A percentile compares a stretch with the other conserved stretches of the same genome.
Conservation (phyloP, 2,888 invertebrate species). For the Melinaea marsaeus region DNA sequence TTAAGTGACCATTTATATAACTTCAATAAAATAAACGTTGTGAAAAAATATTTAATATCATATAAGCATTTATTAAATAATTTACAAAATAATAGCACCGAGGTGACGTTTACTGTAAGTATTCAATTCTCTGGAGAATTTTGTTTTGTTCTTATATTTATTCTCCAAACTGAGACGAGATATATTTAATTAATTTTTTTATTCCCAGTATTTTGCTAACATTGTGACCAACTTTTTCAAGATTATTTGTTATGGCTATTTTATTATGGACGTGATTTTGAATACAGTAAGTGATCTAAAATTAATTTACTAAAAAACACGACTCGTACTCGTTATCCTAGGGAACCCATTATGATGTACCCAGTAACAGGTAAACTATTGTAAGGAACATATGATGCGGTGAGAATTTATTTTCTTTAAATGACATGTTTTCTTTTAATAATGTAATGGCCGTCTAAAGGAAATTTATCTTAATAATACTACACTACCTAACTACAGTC, state of each 20-base stretch:
- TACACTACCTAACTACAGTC: too few relatives aligned
- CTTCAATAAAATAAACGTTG: not conserved
- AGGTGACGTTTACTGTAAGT: not conserved
- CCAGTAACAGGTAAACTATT: too few relatives aligned
- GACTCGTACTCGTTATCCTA: too few relatives aligned
- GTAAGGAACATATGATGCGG: too few relatives aligned
- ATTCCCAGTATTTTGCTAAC: not conserved
- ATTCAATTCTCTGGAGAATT: not conserved
- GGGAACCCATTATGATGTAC: too few relatives aligned
- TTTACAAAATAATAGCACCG: not conserved
- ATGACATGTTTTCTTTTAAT: too few relatives aligned
- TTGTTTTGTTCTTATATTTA: too few relatives aligned
- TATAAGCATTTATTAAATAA: conserved; percentile 7
- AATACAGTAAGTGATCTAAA: not conserved
- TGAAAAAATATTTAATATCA: not conserved
- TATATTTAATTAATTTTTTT: not conserved
- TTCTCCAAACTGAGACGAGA: too few relatives aligned
- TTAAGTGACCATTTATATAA: not conserved
- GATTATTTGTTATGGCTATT: not conserved
- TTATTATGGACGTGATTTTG: not conserved
- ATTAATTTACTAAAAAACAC: too few relatives aligned
- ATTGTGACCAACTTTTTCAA: not conserved
- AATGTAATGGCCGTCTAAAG: too few relatives aligned
- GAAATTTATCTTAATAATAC: too few relatives aligned
- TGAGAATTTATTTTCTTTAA: too few relatives aligned